phyloP scores from a whole-genome alignment of 2,113 vertebrate genomes.

The Struthidea cinerea region DNA sequence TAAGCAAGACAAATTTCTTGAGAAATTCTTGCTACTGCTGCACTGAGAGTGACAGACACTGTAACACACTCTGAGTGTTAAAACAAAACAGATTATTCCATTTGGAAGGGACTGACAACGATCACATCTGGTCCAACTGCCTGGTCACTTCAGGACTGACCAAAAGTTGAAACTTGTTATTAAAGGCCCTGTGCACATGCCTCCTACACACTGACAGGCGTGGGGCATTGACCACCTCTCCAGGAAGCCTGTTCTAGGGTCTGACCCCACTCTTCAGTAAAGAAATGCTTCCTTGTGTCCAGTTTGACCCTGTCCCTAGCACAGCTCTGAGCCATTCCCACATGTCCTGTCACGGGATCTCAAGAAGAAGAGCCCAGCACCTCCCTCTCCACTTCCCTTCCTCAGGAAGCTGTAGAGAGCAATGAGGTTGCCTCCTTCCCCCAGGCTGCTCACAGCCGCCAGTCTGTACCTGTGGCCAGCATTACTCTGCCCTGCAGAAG shows the following conservation, averaged over 20 bases:
- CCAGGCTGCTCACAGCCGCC: background rate
- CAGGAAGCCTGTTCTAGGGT: background rate
- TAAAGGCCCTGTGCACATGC: background rate
- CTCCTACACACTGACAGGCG: accelerated
- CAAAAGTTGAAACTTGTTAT: background rate
- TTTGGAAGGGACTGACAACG: background rate
- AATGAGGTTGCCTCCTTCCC: background rate
- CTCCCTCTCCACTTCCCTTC: background rate
- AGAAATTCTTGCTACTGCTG: background rate
- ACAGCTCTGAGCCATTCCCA: background rate
- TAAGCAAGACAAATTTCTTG: background rate
- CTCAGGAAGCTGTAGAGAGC: background rate
- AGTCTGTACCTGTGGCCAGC: background rate
- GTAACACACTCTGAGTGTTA: background rate
- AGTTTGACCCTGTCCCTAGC: background rate
- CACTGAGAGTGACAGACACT: background rate
- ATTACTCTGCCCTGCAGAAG: background rate
- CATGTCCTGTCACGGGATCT: accelerated
- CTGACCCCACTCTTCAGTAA: background rate
- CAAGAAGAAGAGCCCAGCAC: background rate
- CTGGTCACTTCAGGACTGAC: background rate
- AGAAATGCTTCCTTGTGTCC: background rate
- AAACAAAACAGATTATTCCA: background rate
- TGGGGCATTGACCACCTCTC: background rate
- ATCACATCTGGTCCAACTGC: background rate